Base-by-base conservation (phyloP, 2,888 invertebrate genomes). In the Lacanobia oleracea region DNA sequence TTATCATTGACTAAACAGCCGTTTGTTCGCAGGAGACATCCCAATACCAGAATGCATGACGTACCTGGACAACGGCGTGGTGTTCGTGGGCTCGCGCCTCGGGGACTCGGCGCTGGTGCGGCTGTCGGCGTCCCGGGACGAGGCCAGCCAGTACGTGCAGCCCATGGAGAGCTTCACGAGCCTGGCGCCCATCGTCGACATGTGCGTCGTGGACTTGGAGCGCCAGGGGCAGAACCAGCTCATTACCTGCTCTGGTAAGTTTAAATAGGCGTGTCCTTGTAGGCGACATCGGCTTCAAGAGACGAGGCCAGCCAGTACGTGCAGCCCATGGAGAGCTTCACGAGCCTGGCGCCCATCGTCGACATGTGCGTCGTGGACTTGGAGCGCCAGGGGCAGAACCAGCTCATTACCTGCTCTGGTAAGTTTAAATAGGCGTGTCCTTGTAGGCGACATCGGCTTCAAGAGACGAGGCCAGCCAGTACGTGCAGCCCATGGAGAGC, bases 361-460 rank as follows among this genome's bases (percentile, higher is more conserved):
- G 99, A 99, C 92, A 99, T 99, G 98, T 98, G 99, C 82, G 98
- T 99, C 1, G 99, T 99, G 3, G 99, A 99, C 94, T 96, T 99
- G 79, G 99, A 99, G 94, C 96, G 98, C 21, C 99, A 99, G 92
- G 99, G 99, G 0, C 99, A 99, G 95, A 99, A 99, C 18, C 99
- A 99, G 92, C 97, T 99, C 80, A 99, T 99, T 57, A 99, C 99
- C 0, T 99, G 99, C 91, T 99, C 99, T 0, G 99, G 98, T 95
- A 72, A 88, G 40, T 18, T 8, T 48, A 14, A 18, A 48, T 5
- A 18, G 14, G 4, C 18, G 16, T 48, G 99, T 99, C 82, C 96
- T 99, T 8, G 98, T 99, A 10, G 33, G 33, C 98, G 98, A 88
- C 96, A 69, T 98, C 98, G 84, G 97, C 98, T 0, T 97, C 98